Evolutionary conservation across 2,888 invertebrate genomes (phyloP).

Genomic region (Lochmaea crataegi): DNA sequence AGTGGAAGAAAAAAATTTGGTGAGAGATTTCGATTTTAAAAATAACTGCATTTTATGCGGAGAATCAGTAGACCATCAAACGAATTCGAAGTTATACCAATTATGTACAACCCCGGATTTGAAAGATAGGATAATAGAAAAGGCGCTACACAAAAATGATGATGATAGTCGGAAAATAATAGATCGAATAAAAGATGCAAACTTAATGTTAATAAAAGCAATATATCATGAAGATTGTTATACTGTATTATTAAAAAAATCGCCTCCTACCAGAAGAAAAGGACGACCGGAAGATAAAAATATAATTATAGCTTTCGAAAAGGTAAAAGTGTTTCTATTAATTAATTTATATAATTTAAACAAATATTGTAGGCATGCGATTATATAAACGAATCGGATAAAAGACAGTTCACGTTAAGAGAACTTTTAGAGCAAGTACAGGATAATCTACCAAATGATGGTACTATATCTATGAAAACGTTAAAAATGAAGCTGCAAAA

Average conservation of each 20-base stretch:
- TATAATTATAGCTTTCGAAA: conserved; percentile 14
- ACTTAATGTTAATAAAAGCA: conserved; percentile 12
- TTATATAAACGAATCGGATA: conserved; percentile 13
- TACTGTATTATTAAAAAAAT: conserved; percentile 1
- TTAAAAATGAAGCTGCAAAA: conserved; percentile 15
- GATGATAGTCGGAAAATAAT: conserved; percentile 10
- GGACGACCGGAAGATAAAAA: conserved; percentile 12
- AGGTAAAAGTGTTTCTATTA: background rate
- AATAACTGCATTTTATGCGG: conserved; percentile 11
- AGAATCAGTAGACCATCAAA: background rate
- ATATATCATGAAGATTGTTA: conserved; percentile 8
- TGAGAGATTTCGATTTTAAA: conserved; percentile 15
- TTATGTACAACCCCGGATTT: conserved; percentile 3
- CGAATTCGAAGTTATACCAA: background rate
- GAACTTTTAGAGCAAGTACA: conserved; percentile 3
- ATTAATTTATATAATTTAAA: no score
- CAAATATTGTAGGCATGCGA: conserved; percentile 17
- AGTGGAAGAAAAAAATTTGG: background rate
- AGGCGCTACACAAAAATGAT: conserved; percentile 6
- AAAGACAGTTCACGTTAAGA: conserved; percentile 21
- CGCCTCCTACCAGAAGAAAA: conserved; percentile 1
- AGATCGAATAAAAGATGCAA: conserved; percentile 11
- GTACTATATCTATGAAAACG: conserved; percentile 22
- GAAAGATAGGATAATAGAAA: conserved; percentile 6
- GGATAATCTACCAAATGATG: conserved; percentile 16